phyloP scores from a whole-genome alignment of 2,797 vertebrate species.

The Lacerta agilis region DNA sequence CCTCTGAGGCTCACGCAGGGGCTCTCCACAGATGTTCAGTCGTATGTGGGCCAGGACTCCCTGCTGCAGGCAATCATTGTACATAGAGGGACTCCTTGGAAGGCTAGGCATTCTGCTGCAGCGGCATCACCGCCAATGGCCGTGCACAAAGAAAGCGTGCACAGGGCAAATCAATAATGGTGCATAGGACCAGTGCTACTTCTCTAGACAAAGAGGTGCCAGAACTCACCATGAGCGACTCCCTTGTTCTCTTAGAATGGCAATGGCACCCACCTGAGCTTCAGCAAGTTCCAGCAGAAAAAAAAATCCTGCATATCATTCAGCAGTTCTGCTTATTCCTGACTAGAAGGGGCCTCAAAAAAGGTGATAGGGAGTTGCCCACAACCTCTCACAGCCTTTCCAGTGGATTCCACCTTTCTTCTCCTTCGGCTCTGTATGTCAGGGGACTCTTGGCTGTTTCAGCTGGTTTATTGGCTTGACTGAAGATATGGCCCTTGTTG shows the following conservation, averaged over 20 bases:
- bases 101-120: background rate
- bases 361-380: too few relatives aligned
- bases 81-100: background rate
- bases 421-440: background rate
- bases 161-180: background rate
- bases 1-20: too few relatives aligned
- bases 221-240: too few relatives aligned
- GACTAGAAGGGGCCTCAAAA: background rate
- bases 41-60: too few relatives aligned
- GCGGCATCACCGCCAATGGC: background rate
- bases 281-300: too few relatives aligned
- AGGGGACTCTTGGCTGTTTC: background rate
- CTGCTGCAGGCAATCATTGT: background rate
- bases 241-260: too few relatives aligned
- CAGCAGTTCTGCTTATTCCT: background rate
- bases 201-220: too few relatives aligned
- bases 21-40: too few relatives aligned
- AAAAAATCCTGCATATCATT: background rate
- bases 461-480: background rate
- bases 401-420: background rate
- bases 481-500: background rate
- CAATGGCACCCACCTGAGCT: too few relatives aligned
- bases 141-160: background rate
- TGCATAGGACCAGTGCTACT: background rate
- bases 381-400: background rate